These are phyloP conservation scores for Polypedilum vanderplanki DNA, from an alignment of 1,140 invertebrate species.

Conservation along the genomic window DNA sequence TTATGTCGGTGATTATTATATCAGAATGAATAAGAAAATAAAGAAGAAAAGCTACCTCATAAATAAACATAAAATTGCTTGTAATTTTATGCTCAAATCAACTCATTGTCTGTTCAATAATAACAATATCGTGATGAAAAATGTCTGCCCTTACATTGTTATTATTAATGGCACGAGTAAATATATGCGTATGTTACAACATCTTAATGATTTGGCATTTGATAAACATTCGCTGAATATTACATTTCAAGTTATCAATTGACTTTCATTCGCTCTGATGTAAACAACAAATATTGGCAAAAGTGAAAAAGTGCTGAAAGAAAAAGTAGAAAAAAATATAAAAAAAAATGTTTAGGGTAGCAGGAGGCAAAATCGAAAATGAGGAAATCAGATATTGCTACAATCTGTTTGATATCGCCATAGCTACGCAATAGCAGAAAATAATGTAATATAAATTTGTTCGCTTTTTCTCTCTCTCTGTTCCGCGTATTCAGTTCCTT, in stretches of 20 bases:
- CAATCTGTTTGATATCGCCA: constrained; percentile 16
- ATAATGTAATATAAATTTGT: neutral
- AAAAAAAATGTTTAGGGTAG: too few relatives aligned
- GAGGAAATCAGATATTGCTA: neutral
- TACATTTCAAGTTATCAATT: too few relatives aligned
- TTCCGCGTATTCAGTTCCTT: neutral
- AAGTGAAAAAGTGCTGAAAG: too few relatives aligned
- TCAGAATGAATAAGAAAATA: neutral
- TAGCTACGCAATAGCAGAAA: neutral
- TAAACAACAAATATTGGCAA: too few relatives aligned
- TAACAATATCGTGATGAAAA: too few relatives aligned
- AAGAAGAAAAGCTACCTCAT: neutral
- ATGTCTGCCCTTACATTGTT: too few relatives aligned
- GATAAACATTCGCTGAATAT: too few relatives aligned
- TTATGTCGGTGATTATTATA: neutral
- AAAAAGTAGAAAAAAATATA: too few relatives aligned
- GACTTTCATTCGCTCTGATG: too few relatives aligned
- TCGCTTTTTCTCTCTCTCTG: neutral
- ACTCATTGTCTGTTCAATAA: neutral
- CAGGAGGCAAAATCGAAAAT: neutral
- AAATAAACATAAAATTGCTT: neutral
- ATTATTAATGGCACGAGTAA: too few relatives aligned
- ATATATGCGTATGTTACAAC: too few relatives aligned
- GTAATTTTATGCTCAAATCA: neutral
- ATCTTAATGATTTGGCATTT: too few relatives aligned